phyloP scores from a whole-genome alignment of 2,888 invertebrate species.

The Andrena fulva region DNA sequence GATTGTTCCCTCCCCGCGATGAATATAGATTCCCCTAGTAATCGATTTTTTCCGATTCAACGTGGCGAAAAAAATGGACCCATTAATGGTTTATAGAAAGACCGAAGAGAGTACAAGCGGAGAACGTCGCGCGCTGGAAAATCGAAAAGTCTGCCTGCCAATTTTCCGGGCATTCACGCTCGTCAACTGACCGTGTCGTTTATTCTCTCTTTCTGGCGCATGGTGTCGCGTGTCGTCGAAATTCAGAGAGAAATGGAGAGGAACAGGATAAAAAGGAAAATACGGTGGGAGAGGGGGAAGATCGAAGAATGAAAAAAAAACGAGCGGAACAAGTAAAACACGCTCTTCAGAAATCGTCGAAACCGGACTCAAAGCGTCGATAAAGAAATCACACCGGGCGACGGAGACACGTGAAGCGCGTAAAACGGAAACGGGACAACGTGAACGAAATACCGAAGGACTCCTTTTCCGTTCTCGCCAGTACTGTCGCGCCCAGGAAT shows the following conservation, averaged over 20 bases:
- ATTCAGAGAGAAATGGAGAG: not conserved
- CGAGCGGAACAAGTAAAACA: conserved; percentile 2
- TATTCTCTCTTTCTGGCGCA: conserved; percentile 20
- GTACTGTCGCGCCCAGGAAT: not conserved
- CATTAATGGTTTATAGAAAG: conserved; percentile 22
- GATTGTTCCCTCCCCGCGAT: not conserved
- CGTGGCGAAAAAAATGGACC: conserved; percentile 12
- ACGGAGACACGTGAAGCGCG: conserved; percentile 18
- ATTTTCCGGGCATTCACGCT: conserved; percentile 55
- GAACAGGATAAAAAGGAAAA: not conserved
- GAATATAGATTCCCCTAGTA: not conserved
- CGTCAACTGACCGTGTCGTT: conserved; percentile 40
- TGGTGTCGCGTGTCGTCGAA: not conserved
- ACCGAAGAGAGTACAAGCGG: not conserved
- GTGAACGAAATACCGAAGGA: conserved; percentile 28
- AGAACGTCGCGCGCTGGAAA: conserved; percentile 17
- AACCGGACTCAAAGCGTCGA: conserved; percentile 11
- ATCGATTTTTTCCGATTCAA: conserved; percentile 5
- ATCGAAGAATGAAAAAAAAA: conserved; percentile 1
- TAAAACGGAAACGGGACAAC: conserved; percentile 27
- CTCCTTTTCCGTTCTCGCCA: not conserved
- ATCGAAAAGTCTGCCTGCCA: conserved; percentile 53
- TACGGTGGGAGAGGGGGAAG: not conserved
- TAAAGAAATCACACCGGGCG: conserved; percentile 37
- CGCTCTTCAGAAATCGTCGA: conserved; percentile 15